Base-by-base conservation (phyloP, 2,797 vertebrate species). In the Channa striata region DNA sequence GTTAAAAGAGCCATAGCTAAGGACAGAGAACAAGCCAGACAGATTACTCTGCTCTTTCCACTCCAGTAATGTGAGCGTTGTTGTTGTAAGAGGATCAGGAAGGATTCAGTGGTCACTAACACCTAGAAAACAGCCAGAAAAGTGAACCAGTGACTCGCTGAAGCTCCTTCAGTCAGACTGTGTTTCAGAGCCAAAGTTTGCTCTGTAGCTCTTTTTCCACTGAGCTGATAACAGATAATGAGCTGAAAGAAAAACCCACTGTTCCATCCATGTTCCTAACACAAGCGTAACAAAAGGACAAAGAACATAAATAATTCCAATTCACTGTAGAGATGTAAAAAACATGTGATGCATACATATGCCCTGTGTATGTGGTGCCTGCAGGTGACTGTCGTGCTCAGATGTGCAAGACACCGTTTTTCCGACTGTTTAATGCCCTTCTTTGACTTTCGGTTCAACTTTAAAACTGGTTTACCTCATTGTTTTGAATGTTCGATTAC, bases 81-180 rank as follows among this genome's bases (percentile, higher is more conserved):
- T 59, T 68, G 23, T 23, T 52, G 60, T 68, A 81, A 85, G 59
- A 65, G 74, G 75, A 74, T 56, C 19, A 58, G 74, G 64, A 53
- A 46, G 59, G 66, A 70, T 46, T 66, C 68, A 49, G 1, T 17
- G 53, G 56, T 60, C 66, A 66, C 60, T 19, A n/a, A 80, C 37
- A 69, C 36, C 49, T 36, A 37, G 51, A 64, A 73, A 78, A 78
- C 66, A 63, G 62, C 33, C 46, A 20, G 44, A 47, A 54, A 67
- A 72, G 60, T 78, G 20, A 69, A 74, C 50, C 73, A 37, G 4
- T 47, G 64, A 54, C 61, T 77, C 56, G 64, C 16, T 67, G 16
- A 3, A 61, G 68, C 48, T 14, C n/a, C 42, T 42, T 70, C 34
- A 68, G 39, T 46, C 49, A 42, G 61, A 48, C 30, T 17, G 20